These are phyloP conservation scores for Alviniconcha strummeri DNA, from an alignment of 2,888 invertebrate species.

Conservation along the genomic window DNA sequence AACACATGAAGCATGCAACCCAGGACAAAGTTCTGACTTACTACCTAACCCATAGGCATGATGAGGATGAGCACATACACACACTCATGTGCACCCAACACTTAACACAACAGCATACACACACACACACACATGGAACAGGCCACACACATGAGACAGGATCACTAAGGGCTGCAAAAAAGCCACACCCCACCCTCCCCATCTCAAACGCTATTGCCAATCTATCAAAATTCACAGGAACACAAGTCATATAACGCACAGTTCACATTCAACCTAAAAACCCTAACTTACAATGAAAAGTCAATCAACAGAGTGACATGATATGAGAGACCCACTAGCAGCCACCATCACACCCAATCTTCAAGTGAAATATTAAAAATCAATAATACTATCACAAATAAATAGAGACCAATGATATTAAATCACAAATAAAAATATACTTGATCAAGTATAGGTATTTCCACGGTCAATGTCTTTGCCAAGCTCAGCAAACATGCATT, in stretches of 20 bases:
- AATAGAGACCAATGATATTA: constrained; percentile 29
- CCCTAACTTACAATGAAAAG: constrained; percentile 28
- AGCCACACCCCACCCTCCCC: not conserved
- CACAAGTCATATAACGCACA: not conserved
- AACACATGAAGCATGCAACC: constrained; percentile 26
- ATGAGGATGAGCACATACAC: constrained; percentile 9
- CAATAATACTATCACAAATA: constrained; percentile 31
- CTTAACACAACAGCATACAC: not conserved
- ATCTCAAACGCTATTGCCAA: not conserved
- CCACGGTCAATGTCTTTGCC: constrained; percentile 20
- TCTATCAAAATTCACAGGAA: not conserved
- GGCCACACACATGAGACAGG: too few relatives aligned
- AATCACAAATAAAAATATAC: constrained; percentile 29
- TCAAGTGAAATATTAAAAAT: constrained; percentile 20
- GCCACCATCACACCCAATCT: constrained; percentile 29
- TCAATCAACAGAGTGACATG: constrained; percentile 19
- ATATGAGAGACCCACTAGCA: constrained; percentile 28
- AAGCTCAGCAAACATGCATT: constrained; percentile 4
- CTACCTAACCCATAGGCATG: not conserved
- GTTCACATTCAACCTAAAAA: constrained; percentile 14
- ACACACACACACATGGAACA: not conserved
- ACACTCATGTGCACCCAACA: constrained; percentile 5
- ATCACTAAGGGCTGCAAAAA: too few relatives aligned
- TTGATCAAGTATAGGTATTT: constrained; percentile 18
- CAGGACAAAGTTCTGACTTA: constrained; percentile 15